Conservation (phyloP, 1,140 invertebrate genomes). For the Lepidurus arcticus region DNA sequence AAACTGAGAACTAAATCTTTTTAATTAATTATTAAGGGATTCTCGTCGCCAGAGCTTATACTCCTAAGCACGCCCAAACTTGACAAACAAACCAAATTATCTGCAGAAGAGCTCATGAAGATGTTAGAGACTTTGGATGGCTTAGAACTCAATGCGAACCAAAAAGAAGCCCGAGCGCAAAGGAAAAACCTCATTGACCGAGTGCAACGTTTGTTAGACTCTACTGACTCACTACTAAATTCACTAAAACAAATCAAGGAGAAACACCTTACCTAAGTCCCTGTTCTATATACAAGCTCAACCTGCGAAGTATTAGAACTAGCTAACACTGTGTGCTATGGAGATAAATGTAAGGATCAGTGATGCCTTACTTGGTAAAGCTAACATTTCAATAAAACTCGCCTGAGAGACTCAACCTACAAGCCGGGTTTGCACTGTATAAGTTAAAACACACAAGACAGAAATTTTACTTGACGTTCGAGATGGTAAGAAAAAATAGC, state of each 20-base stretch:
- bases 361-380: neutral
- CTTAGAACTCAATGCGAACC: neutral
- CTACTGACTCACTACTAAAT: neutral
- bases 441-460: slow-evolving; percentile 22
- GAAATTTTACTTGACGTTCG: neutral
- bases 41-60: neutral
- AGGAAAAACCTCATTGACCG: slow-evolving; percentile 5
- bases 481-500: neutral
- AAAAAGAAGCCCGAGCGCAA: slow-evolving; percentile 15
- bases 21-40: neutral
- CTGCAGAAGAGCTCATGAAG: neutral
- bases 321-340: neutral
- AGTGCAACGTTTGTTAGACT: slow-evolving; percentile 2
- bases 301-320: neutral
- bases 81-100: neutral
- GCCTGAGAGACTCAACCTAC: neutral
- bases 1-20: neutral
- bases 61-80: neutral
- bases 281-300: neutral
- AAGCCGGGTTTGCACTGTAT: slow-evolving; percentile 10
- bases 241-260: neutral
- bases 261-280: neutral
- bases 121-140: neutral
- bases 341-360: neutral
- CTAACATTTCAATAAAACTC: neutral